Conservation (phyloP, 2,888 invertebrate species). For the Cerceris ruficornis region DNA sequence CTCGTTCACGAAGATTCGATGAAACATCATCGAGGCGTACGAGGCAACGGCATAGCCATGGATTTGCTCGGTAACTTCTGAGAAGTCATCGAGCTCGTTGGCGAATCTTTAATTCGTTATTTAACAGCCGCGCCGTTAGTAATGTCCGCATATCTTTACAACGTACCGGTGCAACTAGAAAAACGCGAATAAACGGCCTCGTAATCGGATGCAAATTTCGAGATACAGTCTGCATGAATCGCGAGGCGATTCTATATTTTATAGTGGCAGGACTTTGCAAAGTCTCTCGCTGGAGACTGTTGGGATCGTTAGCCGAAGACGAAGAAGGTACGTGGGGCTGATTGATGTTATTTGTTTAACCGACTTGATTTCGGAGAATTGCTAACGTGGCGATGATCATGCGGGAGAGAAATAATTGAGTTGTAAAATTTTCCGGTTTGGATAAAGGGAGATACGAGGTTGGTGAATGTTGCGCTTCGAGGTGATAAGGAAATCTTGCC, state of each 20-base stretch:
- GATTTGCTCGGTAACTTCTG: not conserved
- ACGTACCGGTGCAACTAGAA: not conserved
- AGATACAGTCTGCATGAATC: not conserved
- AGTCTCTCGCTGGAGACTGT: not conserved
- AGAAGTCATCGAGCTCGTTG: not conserved
- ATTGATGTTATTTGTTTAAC: too few relatives aligned
- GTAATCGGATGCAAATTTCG: conserved; percentile 6
- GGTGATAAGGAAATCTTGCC: too few relatives aligned
- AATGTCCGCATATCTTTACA: not conserved
- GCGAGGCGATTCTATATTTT: conserved; percentile 1
- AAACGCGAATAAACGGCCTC: not conserved
- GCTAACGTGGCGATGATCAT: too few relatives aligned
- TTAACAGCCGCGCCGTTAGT: not conserved
- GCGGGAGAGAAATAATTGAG: too few relatives aligned
- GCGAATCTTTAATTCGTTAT: conserved; percentile 5
- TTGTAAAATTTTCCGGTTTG: too few relatives aligned
- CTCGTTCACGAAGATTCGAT: conserved; percentile 23
- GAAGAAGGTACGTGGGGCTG: not conserved
- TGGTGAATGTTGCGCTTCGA: too few relatives aligned
- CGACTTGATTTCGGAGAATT: too few relatives aligned
- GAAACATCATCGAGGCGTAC: not conserved
- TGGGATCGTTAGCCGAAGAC: not conserved
- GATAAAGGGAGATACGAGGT: too few relatives aligned
- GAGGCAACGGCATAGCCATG: not conserved
- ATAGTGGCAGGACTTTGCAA: not conserved